Conservation (phyloP, 53 echinoderm and acorn worm genomes). For the Holothuria scabra region DNA sequence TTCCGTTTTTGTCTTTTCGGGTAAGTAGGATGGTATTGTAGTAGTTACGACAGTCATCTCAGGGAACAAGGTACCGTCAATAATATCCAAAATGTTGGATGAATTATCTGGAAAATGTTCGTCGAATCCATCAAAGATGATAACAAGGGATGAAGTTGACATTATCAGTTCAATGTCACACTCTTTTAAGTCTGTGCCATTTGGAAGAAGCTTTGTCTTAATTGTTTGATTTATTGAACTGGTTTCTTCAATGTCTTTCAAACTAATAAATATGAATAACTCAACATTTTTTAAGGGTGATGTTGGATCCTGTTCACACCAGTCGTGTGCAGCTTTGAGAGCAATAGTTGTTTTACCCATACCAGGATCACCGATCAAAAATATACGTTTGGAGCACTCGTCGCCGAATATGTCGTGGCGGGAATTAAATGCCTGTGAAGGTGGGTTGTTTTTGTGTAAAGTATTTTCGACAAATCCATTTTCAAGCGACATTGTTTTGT, state of each 20-base stretch:
- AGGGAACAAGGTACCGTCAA: too few species aligned
- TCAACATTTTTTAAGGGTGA: not conserved
- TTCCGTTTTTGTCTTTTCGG: too few species aligned
- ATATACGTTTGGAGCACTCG: too few species aligned
- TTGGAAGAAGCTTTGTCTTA: not conserved
- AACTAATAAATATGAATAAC: not conserved
- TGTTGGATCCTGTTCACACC: not conserved
- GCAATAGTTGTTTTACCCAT: conserved; percentile 13
- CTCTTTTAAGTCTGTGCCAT: not conserved
- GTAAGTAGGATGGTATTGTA: too few species aligned
- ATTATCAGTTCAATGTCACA: not conserved
- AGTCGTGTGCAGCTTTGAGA: not conserved
- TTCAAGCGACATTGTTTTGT: too few species aligned
- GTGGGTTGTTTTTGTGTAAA: too few species aligned
- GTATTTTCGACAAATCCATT: too few species aligned
- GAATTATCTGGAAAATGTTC: not conserved
- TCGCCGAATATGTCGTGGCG: too few species aligned
- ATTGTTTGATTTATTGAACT: not conserved
- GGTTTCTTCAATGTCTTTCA: not conserved
- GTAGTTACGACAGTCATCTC: too few species aligned
- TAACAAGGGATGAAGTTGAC: not conserved
- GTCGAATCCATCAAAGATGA: conserved; percentile 10
- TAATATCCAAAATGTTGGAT: too few species aligned
- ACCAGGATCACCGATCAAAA: conserved; percentile 12
- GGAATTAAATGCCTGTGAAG: too few species aligned